A percentile compares a stretch with the other conserved stretches of the same genome.
Conservation (phyloP, 2,113 vertebrate genomes). For the Actenoides hombroni region DNA sequence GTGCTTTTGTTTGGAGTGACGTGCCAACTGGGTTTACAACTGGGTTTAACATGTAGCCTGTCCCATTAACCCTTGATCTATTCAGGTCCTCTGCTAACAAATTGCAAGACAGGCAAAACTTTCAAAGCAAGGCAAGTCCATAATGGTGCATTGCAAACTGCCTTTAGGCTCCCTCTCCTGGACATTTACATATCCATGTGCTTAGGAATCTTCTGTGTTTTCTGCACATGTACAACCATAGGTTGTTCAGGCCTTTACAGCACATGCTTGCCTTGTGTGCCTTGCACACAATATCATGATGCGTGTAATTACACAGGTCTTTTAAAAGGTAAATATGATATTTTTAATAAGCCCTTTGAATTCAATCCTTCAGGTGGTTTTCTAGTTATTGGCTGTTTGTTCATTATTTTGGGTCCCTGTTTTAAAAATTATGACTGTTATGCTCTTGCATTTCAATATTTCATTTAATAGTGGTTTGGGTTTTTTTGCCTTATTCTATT, state of each 20-base stretch:
- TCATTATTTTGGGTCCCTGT: slow-evolving; percentile 13
- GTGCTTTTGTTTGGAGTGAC: background rate
- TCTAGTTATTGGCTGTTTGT: slow-evolving; percentile 54
- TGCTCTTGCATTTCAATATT: slow-evolving; percentile 28
- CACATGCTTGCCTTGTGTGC: background rate
- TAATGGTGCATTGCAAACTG: background rate
- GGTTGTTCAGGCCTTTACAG: background rate
- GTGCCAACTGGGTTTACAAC: background rate
- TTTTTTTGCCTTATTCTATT: background rate
- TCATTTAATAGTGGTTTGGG: background rate
- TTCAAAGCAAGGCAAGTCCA: background rate
- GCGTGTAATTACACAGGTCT: background rate
- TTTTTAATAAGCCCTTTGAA: slow-evolving; percentile 52
- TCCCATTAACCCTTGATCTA: background rate
- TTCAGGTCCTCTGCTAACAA: background rate
- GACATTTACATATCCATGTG: background rate
- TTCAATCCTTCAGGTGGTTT: slow-evolving; percentile 26
- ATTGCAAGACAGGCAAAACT: background rate
- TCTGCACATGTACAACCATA: background rate
- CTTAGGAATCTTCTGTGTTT: background rate
- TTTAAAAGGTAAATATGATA: slow-evolving; percentile 39
- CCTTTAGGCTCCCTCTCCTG: background rate
- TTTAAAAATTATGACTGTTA: slow-evolving; percentile 41
- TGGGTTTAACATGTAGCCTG: background rate
- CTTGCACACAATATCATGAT: background rate